Conservation (phyloP, 1,140 invertebrate genomes). For the Euura saliciscinereae region DNA sequence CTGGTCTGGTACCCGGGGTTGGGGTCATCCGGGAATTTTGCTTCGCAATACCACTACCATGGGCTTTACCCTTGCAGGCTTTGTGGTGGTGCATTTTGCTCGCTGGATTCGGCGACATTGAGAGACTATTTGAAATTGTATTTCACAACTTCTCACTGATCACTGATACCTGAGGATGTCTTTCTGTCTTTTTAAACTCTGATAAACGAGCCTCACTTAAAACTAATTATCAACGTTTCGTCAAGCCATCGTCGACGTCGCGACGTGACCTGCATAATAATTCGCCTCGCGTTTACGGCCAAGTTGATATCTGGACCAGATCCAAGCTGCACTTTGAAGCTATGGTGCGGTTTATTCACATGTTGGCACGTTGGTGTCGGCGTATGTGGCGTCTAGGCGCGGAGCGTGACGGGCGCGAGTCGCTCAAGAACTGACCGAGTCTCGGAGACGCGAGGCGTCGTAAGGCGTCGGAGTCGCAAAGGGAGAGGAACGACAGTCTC, state of each 20-base stretch:
- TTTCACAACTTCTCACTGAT: slow-evolving; percentile 59
- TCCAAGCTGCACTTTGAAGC: not conserved
- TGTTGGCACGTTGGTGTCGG: not conserved
- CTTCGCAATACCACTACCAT: slow-evolving; percentile 68
- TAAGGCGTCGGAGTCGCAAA: not conserved
- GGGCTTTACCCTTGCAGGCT: slow-evolving; percentile 73
- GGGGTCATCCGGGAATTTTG: slow-evolving; percentile 23
- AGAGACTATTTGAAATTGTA: slow-evolving; percentile 16
- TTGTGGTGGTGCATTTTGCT: slow-evolving; percentile 68
- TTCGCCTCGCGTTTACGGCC: not conserved
- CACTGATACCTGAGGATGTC: slow-evolving; percentile 60
- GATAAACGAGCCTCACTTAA: slow-evolving; percentile 67
- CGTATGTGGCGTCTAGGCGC: not conserved
- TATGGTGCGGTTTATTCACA: not conserved
- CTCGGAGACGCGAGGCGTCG: slow-evolving; percentile 1
- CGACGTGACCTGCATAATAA: not conserved
- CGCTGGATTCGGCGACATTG: slow-evolving; percentile 61
- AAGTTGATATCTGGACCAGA: not conserved
- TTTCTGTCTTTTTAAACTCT: no score
- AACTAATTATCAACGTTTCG: slow-evolving; percentile 9
- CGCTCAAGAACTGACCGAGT: slow-evolving; percentile 2
- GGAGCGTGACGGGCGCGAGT: slow-evolving; percentile 1
- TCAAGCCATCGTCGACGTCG: slow-evolving; percentile 12
- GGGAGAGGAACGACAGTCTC: slow-evolving; percentile 1
- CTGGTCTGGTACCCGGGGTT: slow-evolving; percentile 19